Percentiles rank a stretch among this genome's conserved stretches.
Conservation (phyloP, 1,140 invertebrate genomes). For the Gryon sp. region DNA sequence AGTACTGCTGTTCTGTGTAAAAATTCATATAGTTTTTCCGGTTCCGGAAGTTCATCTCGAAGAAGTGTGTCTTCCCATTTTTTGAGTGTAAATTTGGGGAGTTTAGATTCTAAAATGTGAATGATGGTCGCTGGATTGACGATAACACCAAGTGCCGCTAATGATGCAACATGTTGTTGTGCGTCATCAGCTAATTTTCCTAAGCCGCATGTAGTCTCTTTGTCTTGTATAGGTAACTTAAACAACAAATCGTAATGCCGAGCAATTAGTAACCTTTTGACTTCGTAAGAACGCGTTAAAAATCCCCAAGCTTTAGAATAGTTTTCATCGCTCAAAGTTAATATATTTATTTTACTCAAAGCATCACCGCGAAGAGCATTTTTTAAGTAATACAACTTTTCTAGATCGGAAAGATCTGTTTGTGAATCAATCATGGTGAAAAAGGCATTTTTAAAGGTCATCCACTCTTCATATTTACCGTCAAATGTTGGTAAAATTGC, state of each 20-base stretch:
- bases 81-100: slow-evolving; percentile 7
- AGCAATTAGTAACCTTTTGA: neutral
- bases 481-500: slow-evolving; percentile 29
- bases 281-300: neutral
- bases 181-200: slow-evolving; percentile 16
- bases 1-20: slow-evolving; percentile 2
- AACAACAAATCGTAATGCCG: slow-evolving; percentile 3
- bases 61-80: slow-evolving; percentile 5
- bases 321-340: slow-evolving; percentile 30
- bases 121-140: neutral
- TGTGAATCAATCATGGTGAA: slow-evolving; percentile 23
- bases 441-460: slow-evolving; percentile 41
- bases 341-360: slow-evolving; percentile 17
- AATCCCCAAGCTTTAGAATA: slow-evolving; percentile 21
- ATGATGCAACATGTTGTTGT: neutral
- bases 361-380: slow-evolving; percentile 22
- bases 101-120: slow-evolving; percentile 2
- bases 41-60: slow-evolving; percentile 2
- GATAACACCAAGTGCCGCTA: neutral
- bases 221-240: slow-evolving; percentile 17
- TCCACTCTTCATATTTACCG: slow-evolving; percentile 51
- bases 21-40: slow-evolving; percentile 6
- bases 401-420: slow-evolving; percentile 17
- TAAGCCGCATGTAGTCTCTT: slow-evolving; percentile 21
- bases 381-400: slow-evolving; percentile 59